Evolutionary conservation across 2,113 vertebrate species (phyloP).

Genomic region (Pelusios castaneus): DNA sequence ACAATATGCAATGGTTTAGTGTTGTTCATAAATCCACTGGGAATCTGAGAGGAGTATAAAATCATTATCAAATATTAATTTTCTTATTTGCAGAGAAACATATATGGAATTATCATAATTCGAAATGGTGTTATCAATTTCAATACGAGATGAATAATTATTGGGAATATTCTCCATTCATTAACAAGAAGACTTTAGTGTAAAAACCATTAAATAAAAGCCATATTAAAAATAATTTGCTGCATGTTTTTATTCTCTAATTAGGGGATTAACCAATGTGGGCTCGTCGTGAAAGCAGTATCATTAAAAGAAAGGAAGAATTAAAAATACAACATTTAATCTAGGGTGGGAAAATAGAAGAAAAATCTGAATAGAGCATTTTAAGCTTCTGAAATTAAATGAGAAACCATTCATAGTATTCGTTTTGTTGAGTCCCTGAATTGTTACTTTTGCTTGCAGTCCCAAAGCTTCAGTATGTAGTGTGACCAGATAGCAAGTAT

Average conservation of each 20-base stretch:
- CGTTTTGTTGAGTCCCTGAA: background rate
- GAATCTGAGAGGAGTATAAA: slow-evolving; percentile 25
- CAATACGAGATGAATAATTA: slow-evolving; percentile 32
- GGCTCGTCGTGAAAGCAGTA: slow-evolving; percentile 23
- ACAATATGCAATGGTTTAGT: background rate
- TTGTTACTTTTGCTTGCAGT: background rate
- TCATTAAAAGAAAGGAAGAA: slow-evolving; percentile 4
- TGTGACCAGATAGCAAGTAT: no score
- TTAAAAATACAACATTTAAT: slow-evolving; percentile 22
- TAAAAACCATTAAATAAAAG: slow-evolving; percentile 49
- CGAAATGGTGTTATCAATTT: slow-evolving; percentile 46
- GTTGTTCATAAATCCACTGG: slow-evolving; percentile 8
- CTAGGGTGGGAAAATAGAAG: slow-evolving; percentile 18
- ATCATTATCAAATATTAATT: slow-evolving; percentile 61
- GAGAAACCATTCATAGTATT: background rate
- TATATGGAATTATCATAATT: slow-evolving; percentile 42
- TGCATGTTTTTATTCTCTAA: slow-evolving; percentile 53
- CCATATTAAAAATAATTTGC: slow-evolving; percentile 54
- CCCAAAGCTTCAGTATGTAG: background rate
- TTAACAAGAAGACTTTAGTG: slow-evolving; percentile 56
- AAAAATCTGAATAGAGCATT: slow-evolving; percentile 22
- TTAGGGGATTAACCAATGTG: slow-evolving; percentile 43
- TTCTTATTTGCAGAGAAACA: slow-evolving; percentile 41
- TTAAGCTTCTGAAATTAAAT: slow-evolving; percentile 9
- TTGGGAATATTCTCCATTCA: slow-evolving; percentile 56